A percentile compares a stretch with the other conserved stretches of the same genome.
phyloP scores from a whole-genome alignment of 2,797 vertebrate species.

The Tangara arthus region DNA sequence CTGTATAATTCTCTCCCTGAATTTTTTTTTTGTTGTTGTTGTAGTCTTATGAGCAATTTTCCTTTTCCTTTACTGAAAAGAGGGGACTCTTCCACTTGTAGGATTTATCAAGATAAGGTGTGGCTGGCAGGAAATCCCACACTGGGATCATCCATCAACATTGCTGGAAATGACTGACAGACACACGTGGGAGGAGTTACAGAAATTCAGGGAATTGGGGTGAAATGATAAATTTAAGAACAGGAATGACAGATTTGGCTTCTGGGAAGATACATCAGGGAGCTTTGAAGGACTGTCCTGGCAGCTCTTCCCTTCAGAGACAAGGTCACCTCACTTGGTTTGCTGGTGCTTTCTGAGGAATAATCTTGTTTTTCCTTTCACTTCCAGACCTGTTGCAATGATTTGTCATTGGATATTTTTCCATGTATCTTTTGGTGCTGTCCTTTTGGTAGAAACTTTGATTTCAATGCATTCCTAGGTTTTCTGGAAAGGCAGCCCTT shows the following conservation, averaged over 20 bases:
- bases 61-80: background rate
- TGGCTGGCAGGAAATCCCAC: background rate
- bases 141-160: background rate
- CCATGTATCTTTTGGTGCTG: background rate
- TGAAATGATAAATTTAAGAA: background rate
- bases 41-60: background rate
- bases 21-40: too few relatives aligned
- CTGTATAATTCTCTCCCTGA: background rate
- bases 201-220: background rate
- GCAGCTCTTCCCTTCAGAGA: background rate
- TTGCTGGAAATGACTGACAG: background rate
- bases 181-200: background rate
- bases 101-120: background rate
- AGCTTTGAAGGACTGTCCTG: background rate
- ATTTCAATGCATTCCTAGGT: background rate
- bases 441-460: background rate
- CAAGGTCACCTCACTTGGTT: background rate
- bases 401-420: background rate
- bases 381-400: background rate
- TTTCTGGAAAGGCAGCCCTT: background rate
- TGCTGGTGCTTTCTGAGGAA: background rate
- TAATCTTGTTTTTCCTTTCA: background rate
- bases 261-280: background rate
- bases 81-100: fast-evolving
- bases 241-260: background rate